A percentile compares a stretch with the other conserved stretches of the same genome.
These are phyloP conservation scores for Plagodis pulveraria DNA, from an alignment of 2,888 invertebrate species.

Conservation along the genomic window DNA sequence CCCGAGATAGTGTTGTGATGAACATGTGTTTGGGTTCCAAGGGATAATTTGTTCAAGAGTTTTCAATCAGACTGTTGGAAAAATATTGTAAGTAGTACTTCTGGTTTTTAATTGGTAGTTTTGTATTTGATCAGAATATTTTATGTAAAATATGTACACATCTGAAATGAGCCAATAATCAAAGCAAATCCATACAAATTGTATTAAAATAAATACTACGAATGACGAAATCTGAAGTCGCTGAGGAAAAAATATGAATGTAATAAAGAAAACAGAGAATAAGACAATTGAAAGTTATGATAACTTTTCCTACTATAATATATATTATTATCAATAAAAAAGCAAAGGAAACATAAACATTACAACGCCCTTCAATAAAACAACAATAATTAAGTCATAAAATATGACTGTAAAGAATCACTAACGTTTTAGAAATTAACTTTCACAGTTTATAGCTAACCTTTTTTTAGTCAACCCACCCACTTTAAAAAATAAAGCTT, in stretches of 20 bases:
- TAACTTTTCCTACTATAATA: not conserved
- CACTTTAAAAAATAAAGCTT: constrained; percentile 21
- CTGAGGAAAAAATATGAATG: no score
- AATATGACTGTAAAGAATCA: constrained; percentile 15
- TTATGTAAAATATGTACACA: not conserved
- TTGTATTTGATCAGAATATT: not conserved
- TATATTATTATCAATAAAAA: not conserved
- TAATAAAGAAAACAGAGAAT: no score
- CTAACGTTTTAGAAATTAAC: constrained; percentile 26
- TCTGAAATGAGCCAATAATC: no score
- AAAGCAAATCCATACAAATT: no score
- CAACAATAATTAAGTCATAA: constrained; percentile 22
- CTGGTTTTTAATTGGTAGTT: not conserved
- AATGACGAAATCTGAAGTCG: no score
- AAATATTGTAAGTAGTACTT: constrained; percentile 18
- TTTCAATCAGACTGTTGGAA: constrained; percentile 13
- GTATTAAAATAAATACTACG: no score
- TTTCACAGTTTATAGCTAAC: constrained; percentile 31
- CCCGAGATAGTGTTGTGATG: constrained; percentile 60
- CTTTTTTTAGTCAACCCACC: no score
- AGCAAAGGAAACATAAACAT: constrained; percentile 1
- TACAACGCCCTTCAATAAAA: constrained; percentile 15
- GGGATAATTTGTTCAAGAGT: constrained; percentile 25
- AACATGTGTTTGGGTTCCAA: constrained; percentile 52
- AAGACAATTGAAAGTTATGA: no score